A percentile compares a stretch with the other conserved stretches of the same genome.
Evolutionary conservation across 2,888 invertebrate genomes (phyloP).

Genomic region (Geotrupes spiniger): DNA sequence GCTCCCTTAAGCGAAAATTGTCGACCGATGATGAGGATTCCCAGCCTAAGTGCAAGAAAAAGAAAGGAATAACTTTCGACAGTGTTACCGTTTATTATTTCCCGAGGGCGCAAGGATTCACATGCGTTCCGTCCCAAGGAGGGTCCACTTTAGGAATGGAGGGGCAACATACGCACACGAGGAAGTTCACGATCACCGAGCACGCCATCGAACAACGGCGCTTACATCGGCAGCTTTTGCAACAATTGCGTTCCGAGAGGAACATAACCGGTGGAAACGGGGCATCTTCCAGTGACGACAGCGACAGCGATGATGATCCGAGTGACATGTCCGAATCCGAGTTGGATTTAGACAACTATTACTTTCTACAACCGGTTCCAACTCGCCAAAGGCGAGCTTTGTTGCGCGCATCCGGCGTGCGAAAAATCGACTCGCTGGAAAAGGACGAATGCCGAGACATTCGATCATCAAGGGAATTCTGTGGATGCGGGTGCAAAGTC

Average conservation of each 20-base stretch:
- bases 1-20: constrained; percentile 69
- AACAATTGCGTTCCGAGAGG: constrained; percentile 68
- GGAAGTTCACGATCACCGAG: constrained; percentile 80
- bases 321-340: constrained; percentile 81
- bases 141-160: constrained; percentile 94
- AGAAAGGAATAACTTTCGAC: constrained; percentile 83
- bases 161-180: constrained; percentile 65
- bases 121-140: constrained; percentile 87
- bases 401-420: constrained; percentile 86
- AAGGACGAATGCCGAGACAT: constrained; percentile 94
- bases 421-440: constrained; percentile 89
- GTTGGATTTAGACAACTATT: constrained; percentile 83
- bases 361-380: constrained; percentile 89
- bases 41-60: constrained; percentile 60
- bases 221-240: constrained; percentile 77
- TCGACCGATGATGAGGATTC: constrained; percentile 44
- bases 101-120: constrained; percentile 87
- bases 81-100: constrained; percentile 94
- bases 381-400: constrained; percentile 86
- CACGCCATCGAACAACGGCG: constrained; percentile 87
- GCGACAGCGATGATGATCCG: constrained; percentile 80
- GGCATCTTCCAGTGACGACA: constrained; percentile 66
- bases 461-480: constrained; percentile 86
- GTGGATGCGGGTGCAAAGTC: constrained; percentile 90
- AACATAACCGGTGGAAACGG: constrained; percentile 50